A percentile compares a stretch with the other conserved stretches of the same genome.
phyloP scores from a whole-genome alignment of 2,797 vertebrate species.

The Acestrorhynchus altus region DNA sequence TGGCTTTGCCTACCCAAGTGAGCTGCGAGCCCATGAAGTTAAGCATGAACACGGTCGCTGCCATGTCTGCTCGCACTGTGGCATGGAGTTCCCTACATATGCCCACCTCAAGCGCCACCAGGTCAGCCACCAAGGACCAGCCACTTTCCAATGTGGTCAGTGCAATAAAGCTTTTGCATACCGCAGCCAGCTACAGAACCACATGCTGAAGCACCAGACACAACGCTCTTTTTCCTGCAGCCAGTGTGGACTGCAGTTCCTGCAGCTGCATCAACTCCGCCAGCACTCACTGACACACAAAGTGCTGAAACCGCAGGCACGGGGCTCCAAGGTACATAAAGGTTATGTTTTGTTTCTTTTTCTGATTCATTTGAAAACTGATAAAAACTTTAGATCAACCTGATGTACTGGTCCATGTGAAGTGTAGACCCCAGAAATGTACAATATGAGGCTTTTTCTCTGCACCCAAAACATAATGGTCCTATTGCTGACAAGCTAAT shows the following conservation, averaged over 20 bases:
- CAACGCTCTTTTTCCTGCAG: conserved; percentile 95
- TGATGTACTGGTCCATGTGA: not conserved
- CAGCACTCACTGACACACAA: conserved; percentile 97
- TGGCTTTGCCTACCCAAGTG: conserved; percentile 95
- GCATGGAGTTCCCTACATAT: conserved; percentile 97
- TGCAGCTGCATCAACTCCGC: conserved; percentile 96
- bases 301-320: conserved; percentile 72
- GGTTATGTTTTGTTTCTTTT: not conserved
- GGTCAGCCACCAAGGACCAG: conserved; percentile 93
- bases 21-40: conserved; percentile 92
- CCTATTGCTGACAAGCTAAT: no score
- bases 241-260: conserved; percentile 96
- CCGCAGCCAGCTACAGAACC: conserved; percentile 97
- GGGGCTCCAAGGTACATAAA: conserved; percentile 47
- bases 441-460: no score
- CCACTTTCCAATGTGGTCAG: conserved; percentile 94
- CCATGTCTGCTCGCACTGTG: conserved; percentile 93
- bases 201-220: conserved; percentile 95
- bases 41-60: conserved; percentile 94
- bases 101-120: conserved; percentile 96
- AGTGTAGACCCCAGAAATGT: no score
- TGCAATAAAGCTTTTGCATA: conserved; percentile 96
- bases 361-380: not conserved
- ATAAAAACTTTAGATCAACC: not conserved
- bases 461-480: no score